These are phyloP conservation scores for Ictidomys tridecemlineatus DNA, from an alignment of 2,113 vertebrate species.

Conservation along the genomic window DNA sequence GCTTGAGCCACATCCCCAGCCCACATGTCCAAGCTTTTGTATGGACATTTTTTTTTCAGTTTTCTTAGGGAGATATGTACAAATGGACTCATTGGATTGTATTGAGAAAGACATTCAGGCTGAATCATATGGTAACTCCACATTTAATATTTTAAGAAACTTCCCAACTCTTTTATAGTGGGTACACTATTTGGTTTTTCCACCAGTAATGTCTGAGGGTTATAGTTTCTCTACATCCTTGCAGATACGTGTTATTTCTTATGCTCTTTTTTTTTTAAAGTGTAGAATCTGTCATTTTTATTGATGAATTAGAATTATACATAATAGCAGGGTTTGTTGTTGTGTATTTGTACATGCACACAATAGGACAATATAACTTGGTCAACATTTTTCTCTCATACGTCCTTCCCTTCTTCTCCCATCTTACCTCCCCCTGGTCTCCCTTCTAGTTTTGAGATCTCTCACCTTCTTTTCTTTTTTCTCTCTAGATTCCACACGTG, in stretches of 20 bases:
- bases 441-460: too few relatives aligned
- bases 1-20: too few relatives aligned
- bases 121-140: background rate
- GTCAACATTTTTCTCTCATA: too few relatives aligned
- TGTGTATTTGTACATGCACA: too few relatives aligned
- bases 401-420: too few relatives aligned
- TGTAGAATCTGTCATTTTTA: background rate
- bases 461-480: too few relatives aligned
- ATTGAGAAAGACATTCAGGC: background rate
- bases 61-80: background rate
- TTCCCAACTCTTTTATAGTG: background rate
- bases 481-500: too few relatives aligned
- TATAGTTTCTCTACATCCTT: background rate
- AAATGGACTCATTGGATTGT: background rate
- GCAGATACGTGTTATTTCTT: background rate
- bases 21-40: background rate
- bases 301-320: too few relatives aligned
- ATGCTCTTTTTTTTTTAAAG: background rate
- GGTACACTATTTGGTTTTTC: background rate
- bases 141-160: background rate
- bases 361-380: too few relatives aligned
- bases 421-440: too few relatives aligned
- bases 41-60: background rate
- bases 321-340: too few relatives aligned
- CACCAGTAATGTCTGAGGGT: background rate